These are phyloP conservation scores for Perca schrenkii DNA, from an alignment of 2,113 vertebrate species.

Conservation along the genomic window DNA sequence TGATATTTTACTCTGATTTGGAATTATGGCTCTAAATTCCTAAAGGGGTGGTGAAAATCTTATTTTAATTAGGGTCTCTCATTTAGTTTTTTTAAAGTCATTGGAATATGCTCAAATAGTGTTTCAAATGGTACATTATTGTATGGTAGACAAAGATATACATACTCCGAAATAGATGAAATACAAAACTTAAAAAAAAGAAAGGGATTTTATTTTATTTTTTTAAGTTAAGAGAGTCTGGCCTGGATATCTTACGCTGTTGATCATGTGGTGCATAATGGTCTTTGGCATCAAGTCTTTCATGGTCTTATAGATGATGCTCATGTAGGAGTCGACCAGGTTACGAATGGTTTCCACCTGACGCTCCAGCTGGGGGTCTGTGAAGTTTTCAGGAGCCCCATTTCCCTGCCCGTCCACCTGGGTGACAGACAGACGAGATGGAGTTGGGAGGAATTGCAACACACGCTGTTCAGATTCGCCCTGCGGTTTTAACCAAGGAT, in stretches of 20 bases:
- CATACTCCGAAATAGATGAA: background rate
- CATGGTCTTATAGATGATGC: constrained; percentile 92
- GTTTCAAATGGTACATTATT: background rate
- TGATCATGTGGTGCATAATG: constrained; percentile 96
- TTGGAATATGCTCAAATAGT: background rate
- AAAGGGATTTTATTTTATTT: background rate
- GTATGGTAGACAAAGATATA: background rate
- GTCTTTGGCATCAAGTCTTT: constrained; percentile 95
- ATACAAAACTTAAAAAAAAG: background rate
- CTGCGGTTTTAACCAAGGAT: background rate
- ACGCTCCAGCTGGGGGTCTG: constrained; percentile 93
- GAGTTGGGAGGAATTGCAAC: constrained; percentile 2
- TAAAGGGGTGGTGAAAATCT: background rate
- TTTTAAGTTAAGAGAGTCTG: background rate
- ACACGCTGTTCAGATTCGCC: background rate
- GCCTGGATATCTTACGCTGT: constrained; percentile 86
- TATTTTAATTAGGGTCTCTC: background rate
- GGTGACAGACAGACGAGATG: constrained; percentile 25
- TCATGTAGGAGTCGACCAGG: constrained; percentile 95
- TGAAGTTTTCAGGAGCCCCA: constrained; percentile 86
- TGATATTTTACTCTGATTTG: constrained; percentile 34
- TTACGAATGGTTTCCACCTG: constrained; percentile 95
- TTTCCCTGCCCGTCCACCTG: constrained; percentile 87
- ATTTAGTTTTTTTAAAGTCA: background rate
- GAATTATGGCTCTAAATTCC: constrained; percentile 20